Percentiles rank a stretch among this genome's conserved stretches.
Conservation (phyloP, 92 coral and sea anemone genomes). For the Pocillopora meandrina region DNA sequence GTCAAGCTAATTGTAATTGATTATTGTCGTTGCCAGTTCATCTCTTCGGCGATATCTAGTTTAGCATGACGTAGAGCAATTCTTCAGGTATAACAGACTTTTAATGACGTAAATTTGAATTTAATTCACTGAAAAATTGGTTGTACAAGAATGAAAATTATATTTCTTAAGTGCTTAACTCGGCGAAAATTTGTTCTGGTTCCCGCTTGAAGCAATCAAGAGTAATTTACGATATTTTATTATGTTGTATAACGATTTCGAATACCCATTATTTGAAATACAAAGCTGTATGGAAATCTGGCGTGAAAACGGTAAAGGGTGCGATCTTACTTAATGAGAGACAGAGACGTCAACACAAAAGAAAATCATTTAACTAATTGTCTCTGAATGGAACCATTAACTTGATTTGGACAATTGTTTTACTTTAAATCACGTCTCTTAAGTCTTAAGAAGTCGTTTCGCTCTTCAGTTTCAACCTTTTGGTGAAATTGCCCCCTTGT, state of each 20-base stretch:
- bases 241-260: not conserved
- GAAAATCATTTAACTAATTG: conserved; percentile 21
- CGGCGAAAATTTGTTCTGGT: not conserved
- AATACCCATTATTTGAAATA: not conserved
- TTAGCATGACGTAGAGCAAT: no score
- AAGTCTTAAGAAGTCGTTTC: not conserved
- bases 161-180: not conserved
- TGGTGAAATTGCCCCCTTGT: not conserved
- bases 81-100: no score
- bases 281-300: not conserved
- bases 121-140: not conserved
- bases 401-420: conserved; percentile 3
- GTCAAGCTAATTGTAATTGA: conserved; percentile 5
- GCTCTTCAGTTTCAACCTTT: not conserved
- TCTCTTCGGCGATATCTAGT: no score
- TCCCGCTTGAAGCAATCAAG: not conserved
- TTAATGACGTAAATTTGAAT: not conserved
- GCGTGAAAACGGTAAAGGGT: not conserved
- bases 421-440: not conserved
- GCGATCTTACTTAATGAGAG: conserved; percentile 3
- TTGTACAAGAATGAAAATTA: not conserved
- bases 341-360: not conserved
- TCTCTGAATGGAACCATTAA: not conserved
- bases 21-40: not conserved
- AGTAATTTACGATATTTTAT: not conserved